Percentiles rank a stretch among this genome's conserved stretches.
These are phyloP conservation scores for Drosophila insularis DNA, from an alignment of 1,140 invertebrate species.

Conservation along the genomic window DNA sequence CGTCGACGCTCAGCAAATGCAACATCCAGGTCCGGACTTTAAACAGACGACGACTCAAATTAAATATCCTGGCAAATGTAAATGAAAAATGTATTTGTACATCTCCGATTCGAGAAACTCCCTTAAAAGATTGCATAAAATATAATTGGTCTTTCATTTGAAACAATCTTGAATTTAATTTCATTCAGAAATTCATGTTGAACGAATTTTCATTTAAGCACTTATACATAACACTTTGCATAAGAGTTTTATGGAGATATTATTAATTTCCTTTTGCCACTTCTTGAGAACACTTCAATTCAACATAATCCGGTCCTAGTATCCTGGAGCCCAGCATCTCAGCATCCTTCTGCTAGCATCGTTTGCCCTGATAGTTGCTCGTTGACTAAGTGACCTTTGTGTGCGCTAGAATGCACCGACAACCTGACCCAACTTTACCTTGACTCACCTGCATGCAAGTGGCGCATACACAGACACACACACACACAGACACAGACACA, in stretches of 20 bases:
- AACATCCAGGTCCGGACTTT: neutral
- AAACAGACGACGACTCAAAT: neutral
- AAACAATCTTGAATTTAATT: no score
- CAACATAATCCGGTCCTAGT: neutral
- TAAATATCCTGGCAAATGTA: neutral
- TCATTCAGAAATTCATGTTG: no score
- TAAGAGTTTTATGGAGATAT: neutral
- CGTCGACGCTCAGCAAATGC: conserved; percentile 33
- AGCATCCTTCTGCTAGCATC: conserved; percentile 36
- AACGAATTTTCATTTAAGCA: no score
- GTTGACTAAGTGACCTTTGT: conserved; percentile 76
- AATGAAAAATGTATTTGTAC: neutral
- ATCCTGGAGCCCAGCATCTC: neutral
- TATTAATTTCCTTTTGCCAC: neutral
- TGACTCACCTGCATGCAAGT: conserved; percentile 45
- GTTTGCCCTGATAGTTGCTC: conserved; percentile 63
- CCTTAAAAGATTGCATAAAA: no score
- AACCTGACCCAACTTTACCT: conserved; percentile 57
- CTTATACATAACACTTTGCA: no score
- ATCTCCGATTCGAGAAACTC: no score
- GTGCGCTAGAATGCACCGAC: conserved; percentile 62
- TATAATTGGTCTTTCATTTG: no score
- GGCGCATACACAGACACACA: conserved; percentile 37
- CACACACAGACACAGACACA: neutral
- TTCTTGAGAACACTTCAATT: neutral